A percentile compares a stretch with the other conserved stretches of the same genome.
These are phyloP conservation scores for Tachycineta bicolor DNA, from an alignment of 2,113 vertebrate species.

Conservation along the genomic window DNA sequence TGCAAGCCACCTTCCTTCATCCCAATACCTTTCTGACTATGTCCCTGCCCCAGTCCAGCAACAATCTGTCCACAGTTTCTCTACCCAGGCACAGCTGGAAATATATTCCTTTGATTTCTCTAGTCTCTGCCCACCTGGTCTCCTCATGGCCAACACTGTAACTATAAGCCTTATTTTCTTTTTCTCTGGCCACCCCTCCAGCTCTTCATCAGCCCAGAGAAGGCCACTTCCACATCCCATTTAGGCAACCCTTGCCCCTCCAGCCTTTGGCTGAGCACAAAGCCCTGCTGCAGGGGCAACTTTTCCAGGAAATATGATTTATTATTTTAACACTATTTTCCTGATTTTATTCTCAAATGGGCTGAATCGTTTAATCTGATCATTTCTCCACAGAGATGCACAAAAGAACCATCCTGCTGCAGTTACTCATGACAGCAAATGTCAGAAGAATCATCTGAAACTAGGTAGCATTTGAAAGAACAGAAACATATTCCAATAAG, in stretches of 20 bases:
- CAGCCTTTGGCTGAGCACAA: rapidly evolving
- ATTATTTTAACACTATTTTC: not conserved
- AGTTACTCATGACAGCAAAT: not conserved
- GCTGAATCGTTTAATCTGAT: not conserved
- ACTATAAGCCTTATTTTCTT: not conserved
- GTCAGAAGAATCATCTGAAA: not conserved
- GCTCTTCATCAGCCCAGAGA: not conserved
- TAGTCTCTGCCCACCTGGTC: not conserved
- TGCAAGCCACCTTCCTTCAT: not conserved
- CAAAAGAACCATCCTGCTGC: not conserved
- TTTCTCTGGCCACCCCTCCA: not conserved
- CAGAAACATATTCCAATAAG: not conserved
- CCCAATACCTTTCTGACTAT: not conserved
- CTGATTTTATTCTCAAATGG: not conserved
- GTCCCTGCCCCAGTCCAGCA: not conserved
- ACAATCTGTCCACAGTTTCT: not conserved
- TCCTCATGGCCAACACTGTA: not conserved
- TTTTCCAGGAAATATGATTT: not conserved
- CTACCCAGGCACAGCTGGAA: not conserved
- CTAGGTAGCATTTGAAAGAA: not conserved
- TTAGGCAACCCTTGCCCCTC: not conserved
- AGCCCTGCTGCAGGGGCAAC: not conserved
- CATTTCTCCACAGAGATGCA: not conserved
- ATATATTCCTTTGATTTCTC: not conserved
- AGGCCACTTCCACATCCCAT: not conserved